These are phyloP conservation scores for Eupithecia pulchellata DNA, from an alignment of 2,888 invertebrate species.

Conservation along the genomic window DNA sequence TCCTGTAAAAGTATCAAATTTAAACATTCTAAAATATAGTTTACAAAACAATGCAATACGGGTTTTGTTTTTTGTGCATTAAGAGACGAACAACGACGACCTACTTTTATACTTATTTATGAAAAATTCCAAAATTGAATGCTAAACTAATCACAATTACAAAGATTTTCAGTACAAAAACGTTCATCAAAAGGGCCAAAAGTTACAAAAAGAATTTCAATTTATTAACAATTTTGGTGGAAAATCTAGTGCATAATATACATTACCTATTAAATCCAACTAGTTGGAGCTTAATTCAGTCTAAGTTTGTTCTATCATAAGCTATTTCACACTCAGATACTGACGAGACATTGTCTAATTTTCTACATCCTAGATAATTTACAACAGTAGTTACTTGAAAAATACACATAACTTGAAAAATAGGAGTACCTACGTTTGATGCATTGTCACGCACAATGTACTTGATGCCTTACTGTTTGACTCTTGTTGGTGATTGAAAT, in stretches of 20 bases:
- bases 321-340: slow-evolving; percentile 66
- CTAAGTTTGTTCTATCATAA: slow-evolving; percentile 78
- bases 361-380: slow-evolving; percentile 59
- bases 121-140: slow-evolving; percentile 31
- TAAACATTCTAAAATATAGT: slow-evolving; percentile 31
- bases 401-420: slow-evolving; percentile 56
- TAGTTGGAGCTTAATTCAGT: slow-evolving; percentile 82
- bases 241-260: slow-evolving; percentile 71
- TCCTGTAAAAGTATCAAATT: slow-evolving; percentile 24
- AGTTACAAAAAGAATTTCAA: slow-evolving; percentile 58
- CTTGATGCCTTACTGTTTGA: background rate
- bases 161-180: slow-evolving; percentile 62
- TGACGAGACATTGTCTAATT: slow-evolving; percentile 62
- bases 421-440: slow-evolving; percentile 47
- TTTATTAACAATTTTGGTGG: slow-evolving; percentile 68
- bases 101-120: too few relatives aligned
- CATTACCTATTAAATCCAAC: slow-evolving; percentile 66
- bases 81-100: background rate
- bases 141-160: slow-evolving; percentile 52
- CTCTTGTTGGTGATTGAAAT: background rate
- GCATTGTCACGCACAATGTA: slow-evolving; percentile 40
- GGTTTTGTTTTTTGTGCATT: slow-evolving; percentile 20
- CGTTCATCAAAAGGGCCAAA: slow-evolving; percentile 69
- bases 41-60: slow-evolving; percentile 38
- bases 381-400: slow-evolving; percentile 29